phyloP scores from a whole-genome alignment of 2,888 invertebrate genomes.

The Toxonevra muliebris region DNA sequence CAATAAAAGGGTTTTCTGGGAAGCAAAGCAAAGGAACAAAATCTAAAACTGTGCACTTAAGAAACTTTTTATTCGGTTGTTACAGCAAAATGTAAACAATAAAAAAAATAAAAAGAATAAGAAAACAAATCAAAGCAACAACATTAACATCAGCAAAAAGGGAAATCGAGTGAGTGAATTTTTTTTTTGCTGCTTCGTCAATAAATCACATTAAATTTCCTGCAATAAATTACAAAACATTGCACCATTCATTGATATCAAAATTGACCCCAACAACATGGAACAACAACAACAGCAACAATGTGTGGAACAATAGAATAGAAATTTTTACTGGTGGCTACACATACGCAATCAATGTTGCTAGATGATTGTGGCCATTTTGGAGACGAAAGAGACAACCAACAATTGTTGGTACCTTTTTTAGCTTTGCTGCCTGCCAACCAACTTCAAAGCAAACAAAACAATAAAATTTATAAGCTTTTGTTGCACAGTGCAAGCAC shows the following conservation, averaged over 20 bases:
- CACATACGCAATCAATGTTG: neutral
- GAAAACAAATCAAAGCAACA: neutral
- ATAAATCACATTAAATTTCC: constrained; percentile 6
- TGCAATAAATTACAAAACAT: neutral
- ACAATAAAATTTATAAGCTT: too few species aligned
- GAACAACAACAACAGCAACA: neutral
- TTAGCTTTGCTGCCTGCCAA: neutral
- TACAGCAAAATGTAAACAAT: neutral
- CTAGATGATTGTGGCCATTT: neutral
- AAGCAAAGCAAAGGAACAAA: constrained; percentile 7
- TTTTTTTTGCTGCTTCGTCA: neutral
- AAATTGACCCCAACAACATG: neutral
- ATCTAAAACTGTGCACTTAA: too few species aligned
- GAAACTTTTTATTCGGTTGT: too few species aligned
- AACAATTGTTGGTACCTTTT: neutral
- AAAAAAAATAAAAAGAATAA: neutral
- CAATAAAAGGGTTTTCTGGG: neutral
- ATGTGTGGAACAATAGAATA: neutral
- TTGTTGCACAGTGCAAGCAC: neutral
- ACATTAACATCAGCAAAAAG: constrained; percentile 2
- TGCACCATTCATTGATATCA: neutral
- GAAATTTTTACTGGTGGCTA: neutral
- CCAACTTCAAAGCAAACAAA: too few species aligned
- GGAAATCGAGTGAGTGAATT: constrained; percentile 2
- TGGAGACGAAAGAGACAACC: neutral